A percentile compares a stretch with the other conserved stretches of the same genome.
Conservation (phyloP, 2,113 vertebrate species). For the Toxotes jaculatrix region DNA sequence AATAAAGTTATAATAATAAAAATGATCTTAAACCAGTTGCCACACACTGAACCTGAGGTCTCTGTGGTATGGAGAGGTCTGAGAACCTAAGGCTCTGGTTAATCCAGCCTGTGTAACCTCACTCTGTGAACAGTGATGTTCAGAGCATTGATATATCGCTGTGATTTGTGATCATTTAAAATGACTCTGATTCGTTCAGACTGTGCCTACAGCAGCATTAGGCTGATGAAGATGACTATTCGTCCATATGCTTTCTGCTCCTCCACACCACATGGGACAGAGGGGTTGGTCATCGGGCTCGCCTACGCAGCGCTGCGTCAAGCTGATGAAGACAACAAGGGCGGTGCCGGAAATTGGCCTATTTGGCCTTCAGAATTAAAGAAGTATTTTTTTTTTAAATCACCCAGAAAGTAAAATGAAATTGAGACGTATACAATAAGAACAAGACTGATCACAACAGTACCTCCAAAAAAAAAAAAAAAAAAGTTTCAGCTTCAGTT, state of each 20-base stretch:
- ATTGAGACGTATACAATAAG: not conserved
- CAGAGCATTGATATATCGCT: not conserved
- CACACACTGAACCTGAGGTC: not conserved
- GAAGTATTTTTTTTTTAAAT: not conserved
- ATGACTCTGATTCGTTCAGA: not conserved
- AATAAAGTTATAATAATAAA: not conserved
- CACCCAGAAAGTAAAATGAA: not conserved
- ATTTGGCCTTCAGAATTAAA: slow-evolving; percentile 20
- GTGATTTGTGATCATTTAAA: not conserved
- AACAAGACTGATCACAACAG: not conserved
- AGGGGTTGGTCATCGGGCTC: slow-evolving; percentile 18
- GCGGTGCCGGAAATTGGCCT: not conserved
- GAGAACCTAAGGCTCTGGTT: no score
- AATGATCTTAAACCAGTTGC: not conserved
- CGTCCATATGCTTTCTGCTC: slow-evolving; percentile 16
- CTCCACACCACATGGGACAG: slow-evolving; percentile 28
- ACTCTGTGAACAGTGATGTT: not conserved
- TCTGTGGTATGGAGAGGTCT: not conserved
- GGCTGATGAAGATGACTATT: not conserved
- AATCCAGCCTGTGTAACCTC: no score
- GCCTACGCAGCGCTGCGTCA: not conserved
- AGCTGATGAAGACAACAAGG: not conserved
- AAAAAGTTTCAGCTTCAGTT: not conserved
- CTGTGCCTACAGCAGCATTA: not conserved
- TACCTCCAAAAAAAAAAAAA: not conserved